Evolutionary conservation across 37 sponge, comb jelly and placozoan species (phyloP), one percentile per base, ranked within the genome.

Genomic region (Aplysina aerophoba): DNA sequence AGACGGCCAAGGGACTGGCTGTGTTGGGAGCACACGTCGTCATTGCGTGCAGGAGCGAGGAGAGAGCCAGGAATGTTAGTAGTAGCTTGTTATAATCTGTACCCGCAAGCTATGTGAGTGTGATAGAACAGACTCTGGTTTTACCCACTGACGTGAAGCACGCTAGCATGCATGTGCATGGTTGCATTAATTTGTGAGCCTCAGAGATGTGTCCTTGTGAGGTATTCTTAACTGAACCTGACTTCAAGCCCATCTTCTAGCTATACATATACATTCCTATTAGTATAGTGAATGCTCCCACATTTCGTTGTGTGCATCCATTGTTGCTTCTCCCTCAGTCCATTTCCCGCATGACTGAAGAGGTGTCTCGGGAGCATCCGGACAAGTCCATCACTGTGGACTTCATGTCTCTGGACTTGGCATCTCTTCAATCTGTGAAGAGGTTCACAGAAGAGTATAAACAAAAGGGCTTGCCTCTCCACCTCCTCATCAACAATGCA

Each of bases 401-500:
- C 62, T 91, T 80, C 66, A 91, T 94, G 84, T 65, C 25, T 17
- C 83, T 94, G 55, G 95, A 94, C 59, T 86, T 94, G 61, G 65
- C 85, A 40, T 94, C 92, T 41, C 81, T 94, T 21, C 53, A 80
- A 54, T 94, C 92, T 28, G 81, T 85, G 36, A 91, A 87, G 61
- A 60, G 89, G 24, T 94, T 91, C 54, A 82, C 73, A 19, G 81
- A 50, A 8, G 81, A 83, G 69, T 94, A 88, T 85, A 86, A 84
- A 81, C 86, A 85, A 82, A 89, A 85, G 73, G 71, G 75, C 0
- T 85, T 91, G 13, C 95, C 89, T 28, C 89, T 94, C 12, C 95
- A 94, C 83, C 82, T 94, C 44, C 85, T 94, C 59, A 87, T 94
- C 65, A 89, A 89, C 87, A 94, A 94, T 84, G 95, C 95, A 68